Base-by-base conservation (phyloP, 2,113 vertebrate genomes). In the Scytalopus superciliaris region DNA sequence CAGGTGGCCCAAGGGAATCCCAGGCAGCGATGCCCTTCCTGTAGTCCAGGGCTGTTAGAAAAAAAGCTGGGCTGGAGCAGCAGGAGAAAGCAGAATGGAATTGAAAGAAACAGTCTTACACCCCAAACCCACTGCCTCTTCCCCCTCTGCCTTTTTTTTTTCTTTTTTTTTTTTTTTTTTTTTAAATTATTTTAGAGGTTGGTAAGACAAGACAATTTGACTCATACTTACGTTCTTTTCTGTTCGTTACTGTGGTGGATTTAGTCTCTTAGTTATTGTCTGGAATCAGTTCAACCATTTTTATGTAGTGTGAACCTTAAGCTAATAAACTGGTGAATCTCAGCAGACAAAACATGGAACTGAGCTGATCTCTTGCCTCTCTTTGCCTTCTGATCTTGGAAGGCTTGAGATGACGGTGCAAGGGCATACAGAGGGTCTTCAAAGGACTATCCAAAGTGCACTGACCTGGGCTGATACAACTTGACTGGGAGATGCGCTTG, bases 391-490 rank as follows among this genome's bases (percentile, higher is more conserved):
- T 33, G 31, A 2, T 44, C 10, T 31, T n/a, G 23, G 31, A 30
- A 53, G 12, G 19, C 8, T 82, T 53, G 28, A 55, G 50, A 27
- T 70, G 30, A 17, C 33, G 16, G 9, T 42, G 23, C 27, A 23
- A 15, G 25, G 10, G 11, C 9, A 14, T 24, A 18, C 10, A 24
- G 45, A 22, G 42, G 19, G 9, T 88, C 49, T 28, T 53, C 33
- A n/a, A 6, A 63, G 60, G 31, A 5, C 49, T 40, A 0, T 19
- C n/a, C 19, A 2, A 13, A 39, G 42, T 55, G 25, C 0, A 0
- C 55, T 76, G 39, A 24, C n/a, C 59, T 56, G 79, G n/a, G 37
- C 59, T 39, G 7, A 4, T 60, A 14, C 0, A 12, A 33, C 23
- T 55, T 67, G 64, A 31, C 14, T 57, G 60, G 53, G 55, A 66